Conservation (phyloP, 2,113 vertebrate genomes). For the Ascaphus truei region DNA sequence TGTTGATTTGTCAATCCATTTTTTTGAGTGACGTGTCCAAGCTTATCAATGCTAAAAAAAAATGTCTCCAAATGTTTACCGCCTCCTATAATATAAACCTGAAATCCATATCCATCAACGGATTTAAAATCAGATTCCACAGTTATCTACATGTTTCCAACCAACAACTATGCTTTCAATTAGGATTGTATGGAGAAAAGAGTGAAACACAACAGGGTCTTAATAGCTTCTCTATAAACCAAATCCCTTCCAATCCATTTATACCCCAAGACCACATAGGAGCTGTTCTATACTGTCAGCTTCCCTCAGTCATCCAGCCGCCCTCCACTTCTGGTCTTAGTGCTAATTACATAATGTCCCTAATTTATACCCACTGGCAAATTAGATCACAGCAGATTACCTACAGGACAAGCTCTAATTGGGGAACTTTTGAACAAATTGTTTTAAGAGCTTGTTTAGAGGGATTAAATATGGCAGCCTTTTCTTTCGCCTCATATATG, state of each 20-base stretch:
- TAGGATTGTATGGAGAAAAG: neutral
- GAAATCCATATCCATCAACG: too few relatives aligned
- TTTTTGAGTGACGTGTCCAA: too few relatives aligned
- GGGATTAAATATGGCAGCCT: constrained; percentile 60
- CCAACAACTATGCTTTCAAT: neutral
- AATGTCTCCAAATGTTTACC: too few relatives aligned
- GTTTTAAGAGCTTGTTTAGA: constrained; percentile 66
- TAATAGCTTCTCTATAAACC: neutral
- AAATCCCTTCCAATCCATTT: neutral
- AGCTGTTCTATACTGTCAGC: constrained; percentile 60
- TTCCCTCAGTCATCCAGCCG: constrained; percentile 59
- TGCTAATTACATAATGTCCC: constrained; percentile 72
- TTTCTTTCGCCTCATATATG: neutral
- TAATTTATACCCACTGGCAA: constrained; percentile 73
- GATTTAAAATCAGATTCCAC: too few relatives aligned
- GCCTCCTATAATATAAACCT: too few relatives aligned
- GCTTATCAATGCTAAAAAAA: too few relatives aligned
- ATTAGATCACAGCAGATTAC: constrained; percentile 67
- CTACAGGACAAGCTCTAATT: constrained; percentile 72
- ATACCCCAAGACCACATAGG: constrained; percentile 47
- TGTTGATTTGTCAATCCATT: too few relatives aligned
- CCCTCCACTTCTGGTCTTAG: constrained; percentile 63
- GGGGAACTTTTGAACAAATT: constrained; percentile 71
- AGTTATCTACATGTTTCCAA: too few relatives aligned
- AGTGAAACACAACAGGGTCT: neutral